phyloP scores from a whole-genome alignment of 2,113 vertebrate species.

The Muntiacus reevesi region DNA sequence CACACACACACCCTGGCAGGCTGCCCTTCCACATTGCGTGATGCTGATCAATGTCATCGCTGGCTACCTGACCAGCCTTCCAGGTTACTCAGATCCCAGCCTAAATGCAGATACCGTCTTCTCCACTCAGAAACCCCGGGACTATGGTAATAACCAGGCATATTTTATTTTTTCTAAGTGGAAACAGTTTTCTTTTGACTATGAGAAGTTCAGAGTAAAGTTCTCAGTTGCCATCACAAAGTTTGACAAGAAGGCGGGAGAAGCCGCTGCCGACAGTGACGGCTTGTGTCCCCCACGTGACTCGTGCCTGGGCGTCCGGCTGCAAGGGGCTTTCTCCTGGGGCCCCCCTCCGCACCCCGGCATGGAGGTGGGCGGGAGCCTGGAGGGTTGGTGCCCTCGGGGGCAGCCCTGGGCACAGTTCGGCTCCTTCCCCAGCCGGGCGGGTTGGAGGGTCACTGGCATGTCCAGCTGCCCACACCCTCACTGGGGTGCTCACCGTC shows the following conservation, averaged over 20 bases:
- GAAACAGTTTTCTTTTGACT: neutral
- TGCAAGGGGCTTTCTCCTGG: too few species aligned
- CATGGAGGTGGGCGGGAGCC: neutral
- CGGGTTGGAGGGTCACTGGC: neutral
- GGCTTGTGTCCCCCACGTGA: neutral
- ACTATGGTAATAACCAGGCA: neutral
- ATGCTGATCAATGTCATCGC: neutral
- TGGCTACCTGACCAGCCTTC: neutral
- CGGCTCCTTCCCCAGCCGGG: rapidly evolving
- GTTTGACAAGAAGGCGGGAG: neutral
- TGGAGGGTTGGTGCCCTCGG: too few species aligned
- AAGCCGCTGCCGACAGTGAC: rapidly evolving
- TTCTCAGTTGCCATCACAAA: neutral
- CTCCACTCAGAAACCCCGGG: neutral
- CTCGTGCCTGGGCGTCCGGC: rapidly evolving
- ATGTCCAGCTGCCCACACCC: neutral
- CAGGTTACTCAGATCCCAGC: neutral
- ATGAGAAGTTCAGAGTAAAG: neutral
- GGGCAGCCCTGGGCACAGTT: neutral
- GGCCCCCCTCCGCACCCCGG: too few species aligned
- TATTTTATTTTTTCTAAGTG: neutral
- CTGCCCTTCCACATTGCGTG: neutral
- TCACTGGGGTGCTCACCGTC: neutral
- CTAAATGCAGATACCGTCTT: rapidly evolving
- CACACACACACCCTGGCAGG: neutral